Evolutionary conservation across 1,140 invertebrate species (phyloP), one percentile per base, ranked within the genome.

Genomic region (Phortica variegata): DNA sequence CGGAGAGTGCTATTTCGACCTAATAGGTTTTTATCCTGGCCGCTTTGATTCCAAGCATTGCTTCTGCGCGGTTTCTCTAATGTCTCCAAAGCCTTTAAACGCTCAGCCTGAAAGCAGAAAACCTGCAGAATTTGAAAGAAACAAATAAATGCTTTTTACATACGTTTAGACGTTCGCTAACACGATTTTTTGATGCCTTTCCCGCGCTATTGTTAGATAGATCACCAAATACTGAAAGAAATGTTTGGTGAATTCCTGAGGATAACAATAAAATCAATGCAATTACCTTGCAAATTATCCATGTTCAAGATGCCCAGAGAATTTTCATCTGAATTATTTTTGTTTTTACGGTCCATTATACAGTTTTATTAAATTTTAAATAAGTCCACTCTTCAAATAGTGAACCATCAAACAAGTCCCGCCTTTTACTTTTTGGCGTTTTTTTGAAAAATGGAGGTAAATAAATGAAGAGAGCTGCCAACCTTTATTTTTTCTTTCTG

Each of bases 231-330:
- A 60, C 70, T 73, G 23, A 16, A 17, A 15, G 29, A 38, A 18
- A n/a, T 16, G 12, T 17, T 15, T 13, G 16, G 2, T 12, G 20
- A 9, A 21, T 17, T 16, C 20, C 20, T 21, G 34, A 33, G 26
- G 17, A n/a, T n/a, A n/a, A n/a, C n/a, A n/a, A n/a, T n/a, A n/a
- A n/a, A 44, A 49, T 18, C 2, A 46, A 40, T 16, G 17, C 31
- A n/a, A n/a, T 49, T 52, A 70, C 62, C 70, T 48, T 49, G 65
- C 1, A 73, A 56, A 37, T 57, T 71, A 2, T 73, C 70, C 56
- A 73, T 62, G 47, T 56, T 73, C 3, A 73, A 45, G n/a, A 73
- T 61, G 2, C 70, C 70, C 37, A 73, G 47, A 1, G 70, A 73
- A 26, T 59, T 56, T 8, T 72, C 63, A 23, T 72, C 68, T 19